Base-by-base conservation (phyloP, 1,140 invertebrate genomes). In the Orius insidiosus region DNA sequence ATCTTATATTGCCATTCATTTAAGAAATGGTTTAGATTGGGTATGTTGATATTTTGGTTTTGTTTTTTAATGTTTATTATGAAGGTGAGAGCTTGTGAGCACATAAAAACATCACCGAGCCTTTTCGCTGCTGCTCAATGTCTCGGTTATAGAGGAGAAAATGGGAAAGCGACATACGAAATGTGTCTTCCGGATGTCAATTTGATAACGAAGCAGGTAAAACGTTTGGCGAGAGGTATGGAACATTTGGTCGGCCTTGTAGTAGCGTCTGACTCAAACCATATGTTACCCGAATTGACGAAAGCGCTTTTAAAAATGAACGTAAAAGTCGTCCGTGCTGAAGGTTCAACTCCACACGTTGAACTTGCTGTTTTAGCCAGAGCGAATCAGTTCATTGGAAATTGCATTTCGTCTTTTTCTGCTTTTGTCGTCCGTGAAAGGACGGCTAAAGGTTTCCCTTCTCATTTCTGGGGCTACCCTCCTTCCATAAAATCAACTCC, bases 1-100 rank as follows among this genome's bases (percentile, higher is more conserved):
- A 15, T 81, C 81, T 9, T 97, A 90, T 64, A 61, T 98, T 45
- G 93, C 86, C 5, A 80, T 98, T 48, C 95, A 98, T 70, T 66
- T 98, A n/a, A 67, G 94, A 51, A 96, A 96, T 70, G 93, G 93
- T 16, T 73, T 84, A 39, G 95, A 98, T 68, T 98, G 94, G 93
- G 84, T 81, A 68, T 66, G 59, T 40, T 36, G n/a, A n/a, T 33
- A 33, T 33, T 36, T 41, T 15, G 39, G 13, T 13, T 41, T 16
- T 19, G 18, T 41, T 15, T 41, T 3, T 3, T 4, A 41, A 2
- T 41, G 46, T 24, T 15, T 51, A 47, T 46, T 50, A 62, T 65
- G 18, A 52, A 83, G 80, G 65, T 77, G 11, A 70, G 80, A 59
- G 92, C 90, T 7, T 98, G 94, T 64, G 78, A 89, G 56, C 87